These are phyloP conservation scores for Herminia tarsipennalis DNA, from an alignment of 2,888 invertebrate genomes.

Conservation along the genomic window DNA sequence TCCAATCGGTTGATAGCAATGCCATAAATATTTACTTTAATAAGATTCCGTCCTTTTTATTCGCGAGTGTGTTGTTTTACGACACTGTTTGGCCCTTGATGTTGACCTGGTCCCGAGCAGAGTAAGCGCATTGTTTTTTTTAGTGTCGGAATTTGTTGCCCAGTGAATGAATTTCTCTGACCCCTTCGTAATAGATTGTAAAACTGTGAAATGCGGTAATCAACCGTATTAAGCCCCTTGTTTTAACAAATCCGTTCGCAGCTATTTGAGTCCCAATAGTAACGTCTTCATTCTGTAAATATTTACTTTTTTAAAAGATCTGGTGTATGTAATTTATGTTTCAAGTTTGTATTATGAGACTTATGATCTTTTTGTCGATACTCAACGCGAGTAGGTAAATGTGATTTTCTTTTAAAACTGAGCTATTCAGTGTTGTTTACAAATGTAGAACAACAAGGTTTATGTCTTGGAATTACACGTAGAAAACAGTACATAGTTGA, in stretches of 20 bases:
- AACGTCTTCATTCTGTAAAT: constrained; percentile 1
- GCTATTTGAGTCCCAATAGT: constrained; percentile 7
- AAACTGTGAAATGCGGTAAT: constrained; percentile 36
- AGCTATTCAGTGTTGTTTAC: neutral
- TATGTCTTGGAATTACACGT: neutral
- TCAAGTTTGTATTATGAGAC: neutral
- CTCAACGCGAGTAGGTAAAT: neutral
- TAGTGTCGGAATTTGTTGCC: constrained; percentile 60
- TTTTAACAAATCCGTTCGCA: constrained; percentile 6
- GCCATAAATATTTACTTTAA: constrained; percentile 86
- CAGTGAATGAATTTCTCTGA: constrained; percentile 57
- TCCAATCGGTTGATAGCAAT: constrained; percentile 83
- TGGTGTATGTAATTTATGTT: neutral
- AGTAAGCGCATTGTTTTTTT: constrained; percentile 74
- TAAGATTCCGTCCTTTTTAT: constrained; percentile 83
- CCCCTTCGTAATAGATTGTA: constrained; percentile 48
- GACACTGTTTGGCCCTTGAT: constrained; percentile 75
- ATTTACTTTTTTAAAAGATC: neutral
- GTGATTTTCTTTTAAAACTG: neutral
- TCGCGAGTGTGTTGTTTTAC: constrained; percentile 77
- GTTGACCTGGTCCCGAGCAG: constrained; percentile 66
- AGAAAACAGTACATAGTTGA: constrained; percentile 8
- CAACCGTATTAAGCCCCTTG: constrained; percentile 12
- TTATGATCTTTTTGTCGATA: neutral
- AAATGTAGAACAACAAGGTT: neutral